Conservation (phyloP, 2,113 vertebrate genomes). For the Crotalus helleri region DNA sequence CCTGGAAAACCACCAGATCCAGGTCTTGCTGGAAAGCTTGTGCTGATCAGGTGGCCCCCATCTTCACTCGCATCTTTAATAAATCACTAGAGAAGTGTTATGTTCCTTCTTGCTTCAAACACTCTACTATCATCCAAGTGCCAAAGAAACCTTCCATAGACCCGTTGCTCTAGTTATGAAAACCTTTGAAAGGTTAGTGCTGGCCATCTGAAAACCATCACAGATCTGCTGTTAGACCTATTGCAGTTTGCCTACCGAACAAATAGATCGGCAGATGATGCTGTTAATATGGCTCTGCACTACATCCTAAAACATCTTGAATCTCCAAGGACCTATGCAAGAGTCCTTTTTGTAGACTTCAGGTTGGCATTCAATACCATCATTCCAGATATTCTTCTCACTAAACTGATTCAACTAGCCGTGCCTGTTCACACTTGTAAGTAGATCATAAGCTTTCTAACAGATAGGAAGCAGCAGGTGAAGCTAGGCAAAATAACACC, state of each 20-base stretch:
- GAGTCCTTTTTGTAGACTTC: no score
- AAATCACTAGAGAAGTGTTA: not conserved
- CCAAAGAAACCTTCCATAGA: not conserved
- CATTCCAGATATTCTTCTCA: no score
- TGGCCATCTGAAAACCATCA: not conserved
- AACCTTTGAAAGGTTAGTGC: not conserved
- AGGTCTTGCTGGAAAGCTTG: not conserved
- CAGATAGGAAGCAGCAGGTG: not conserved
- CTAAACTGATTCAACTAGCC: no score
- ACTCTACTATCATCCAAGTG: not conserved
- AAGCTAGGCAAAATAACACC: not conserved
- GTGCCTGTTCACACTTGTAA: no score
- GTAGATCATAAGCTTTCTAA: not conserved
- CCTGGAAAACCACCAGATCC: not conserved
- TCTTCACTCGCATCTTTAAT: not conserved
- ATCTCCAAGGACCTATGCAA: no score
- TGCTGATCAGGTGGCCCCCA: not conserved
- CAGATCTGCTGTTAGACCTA: not conserved
- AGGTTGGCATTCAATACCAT: no score
- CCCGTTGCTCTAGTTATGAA: not conserved
- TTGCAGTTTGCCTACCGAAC: not conserved
- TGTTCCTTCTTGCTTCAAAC: not conserved
- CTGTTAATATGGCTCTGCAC: not conserved
- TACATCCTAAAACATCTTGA: no score
- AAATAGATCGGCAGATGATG: not conserved